These are phyloP conservation scores for Dendroctonus ponderosae DNA, from an alignment of 1,140 invertebrate genomes.

Conservation along the genomic window DNA sequence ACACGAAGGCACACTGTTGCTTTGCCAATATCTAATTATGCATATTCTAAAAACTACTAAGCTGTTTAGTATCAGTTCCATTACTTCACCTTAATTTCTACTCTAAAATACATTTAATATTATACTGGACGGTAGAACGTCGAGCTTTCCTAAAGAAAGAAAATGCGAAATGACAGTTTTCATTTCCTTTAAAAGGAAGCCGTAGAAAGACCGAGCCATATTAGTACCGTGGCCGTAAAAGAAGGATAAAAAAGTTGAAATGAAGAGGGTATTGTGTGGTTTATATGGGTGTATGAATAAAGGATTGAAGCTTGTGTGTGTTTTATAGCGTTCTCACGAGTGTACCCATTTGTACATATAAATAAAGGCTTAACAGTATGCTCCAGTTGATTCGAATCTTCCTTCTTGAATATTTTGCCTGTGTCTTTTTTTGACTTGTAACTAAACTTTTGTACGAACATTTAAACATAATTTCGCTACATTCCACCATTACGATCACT, in stretches of 20 bases:
- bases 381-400: no score
- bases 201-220: slow-evolving; percentile 7
- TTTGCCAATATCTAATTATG: not conserved
- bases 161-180: slow-evolving; percentile 1
- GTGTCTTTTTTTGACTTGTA: no score
- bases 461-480: no score
- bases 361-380: no score
- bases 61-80: not conserved
- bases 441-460: no score
- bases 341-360: not conserved
- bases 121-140: not conserved
- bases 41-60: not conserved
- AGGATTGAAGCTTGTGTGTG: not conserved
- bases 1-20: not conserved
- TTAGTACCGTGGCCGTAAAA: slow-evolving; percentile 4
- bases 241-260: slow-evolving; percentile 5
- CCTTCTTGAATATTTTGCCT: no score
- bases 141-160: not conserved
- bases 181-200: slow-evolving; percentile 20
- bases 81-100: not conserved
- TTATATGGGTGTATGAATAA: slow-evolving; percentile 16
- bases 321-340: slow-evolving; percentile 5
- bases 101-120: not conserved
- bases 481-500: no score
- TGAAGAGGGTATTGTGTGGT: slow-evolving; percentile 16